Base-by-base conservation (phyloP, 2,797 vertebrate species). In the Pseudotriccus pelzelni region DNA sequence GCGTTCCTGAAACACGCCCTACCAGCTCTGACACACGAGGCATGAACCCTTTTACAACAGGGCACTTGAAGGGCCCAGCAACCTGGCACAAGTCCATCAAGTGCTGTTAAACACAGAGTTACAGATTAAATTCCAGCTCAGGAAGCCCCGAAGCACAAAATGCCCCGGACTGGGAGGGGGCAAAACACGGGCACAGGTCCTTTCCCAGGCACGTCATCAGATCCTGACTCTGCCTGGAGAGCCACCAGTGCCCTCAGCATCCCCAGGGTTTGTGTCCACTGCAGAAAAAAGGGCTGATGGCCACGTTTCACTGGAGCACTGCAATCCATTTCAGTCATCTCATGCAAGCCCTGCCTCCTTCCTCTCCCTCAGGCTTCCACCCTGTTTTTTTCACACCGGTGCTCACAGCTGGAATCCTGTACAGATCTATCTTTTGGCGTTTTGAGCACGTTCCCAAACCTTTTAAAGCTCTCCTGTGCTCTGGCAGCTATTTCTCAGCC, bases 51-150 rank as follows among this genome's bases (percentile, higher is more conserved):
- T 64, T 46, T 32, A 8, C 22, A 53, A 10, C 22, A 10, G 41
- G 41, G 56, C 34, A 49, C 1, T 0, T 0, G 0, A 37, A 43
- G 21, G 73, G 24, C 34, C 47, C 5, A 0, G 56, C 63, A 62
- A 70, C 32, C 44, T 56, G 60, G 67, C 63, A 73, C 2, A 53
- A 84, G 20, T 41, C 85, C 81, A 59, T 34, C 21, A 30, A 52
- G 79, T 39, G 13, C 56, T 41, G 59, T 41, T 74, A 77, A 76
- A 67, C 13, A 34, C 8, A 0, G 21, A 77, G 76, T 70, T 67
- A 80, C 18, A 91, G 52, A 80, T 89, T 83, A 85, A 90, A 64
- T 64, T 60, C 1, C 64, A 83, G 47, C 52, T 77, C 47, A 20
- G 82, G 68, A 83, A 91, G 53, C 37, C 84, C 69, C 20, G 44